Conservation (phyloP, 2,888 invertebrate species). For the Clunio marinus region DNA sequence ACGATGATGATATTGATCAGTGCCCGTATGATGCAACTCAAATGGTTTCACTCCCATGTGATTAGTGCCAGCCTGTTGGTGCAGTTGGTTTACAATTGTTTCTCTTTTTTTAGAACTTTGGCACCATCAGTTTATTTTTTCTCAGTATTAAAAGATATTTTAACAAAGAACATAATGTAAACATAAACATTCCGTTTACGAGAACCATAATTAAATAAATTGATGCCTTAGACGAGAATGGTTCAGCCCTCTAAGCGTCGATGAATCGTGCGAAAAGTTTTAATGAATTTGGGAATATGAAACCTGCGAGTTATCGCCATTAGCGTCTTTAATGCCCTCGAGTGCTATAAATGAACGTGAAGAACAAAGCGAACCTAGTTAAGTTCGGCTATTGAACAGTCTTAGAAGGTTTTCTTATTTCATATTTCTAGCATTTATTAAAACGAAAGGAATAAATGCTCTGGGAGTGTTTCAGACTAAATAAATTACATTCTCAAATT, state of each 20-base stretch:
- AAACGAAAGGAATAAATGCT: no score
- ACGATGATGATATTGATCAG: neutral
- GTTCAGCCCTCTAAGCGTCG: neutral
- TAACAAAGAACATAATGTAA: constrained; percentile 23
- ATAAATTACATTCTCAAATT: no score
- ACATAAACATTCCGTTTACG: constrained; percentile 28
- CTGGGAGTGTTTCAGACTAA: no score
- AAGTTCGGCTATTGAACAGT: no score
- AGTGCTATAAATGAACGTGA: neutral
- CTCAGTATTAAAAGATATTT: neutral
- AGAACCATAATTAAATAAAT: constrained; percentile 33
- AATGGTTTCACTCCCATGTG: neutral
- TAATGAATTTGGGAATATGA: neutral
- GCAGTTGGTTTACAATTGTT: constrained; percentile 1
- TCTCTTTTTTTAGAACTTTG: neutral
- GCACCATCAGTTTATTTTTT: neutral
- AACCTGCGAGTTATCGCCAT: constrained; percentile 14
- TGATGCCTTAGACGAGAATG: neutral
- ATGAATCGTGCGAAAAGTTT: constrained; percentile 12
- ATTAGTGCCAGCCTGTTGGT: neutral
- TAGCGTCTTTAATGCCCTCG: neutral
- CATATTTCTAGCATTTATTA: no score
- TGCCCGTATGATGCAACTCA: constrained; percentile 27
- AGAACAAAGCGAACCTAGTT: neutral
- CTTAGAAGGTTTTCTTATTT: no score